Evolutionary conservation across 2,113 vertebrate genomes (phyloP).

Genomic region (Oplegnathus fasciatus): DNA sequence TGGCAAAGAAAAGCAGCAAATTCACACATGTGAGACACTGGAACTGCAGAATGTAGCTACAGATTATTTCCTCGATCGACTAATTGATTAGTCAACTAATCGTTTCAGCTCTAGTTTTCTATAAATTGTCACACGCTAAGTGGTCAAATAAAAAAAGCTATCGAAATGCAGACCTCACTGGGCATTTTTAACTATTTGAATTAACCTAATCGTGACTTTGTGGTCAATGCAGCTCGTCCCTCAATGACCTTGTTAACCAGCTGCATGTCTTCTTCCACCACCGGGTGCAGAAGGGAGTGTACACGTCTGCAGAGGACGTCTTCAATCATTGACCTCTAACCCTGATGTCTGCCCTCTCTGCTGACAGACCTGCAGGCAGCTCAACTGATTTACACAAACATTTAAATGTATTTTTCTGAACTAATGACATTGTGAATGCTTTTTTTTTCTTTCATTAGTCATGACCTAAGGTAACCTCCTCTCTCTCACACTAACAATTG

Average conservation of each 20-base stretch:
- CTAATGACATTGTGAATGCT: background rate
- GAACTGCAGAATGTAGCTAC: background rate
- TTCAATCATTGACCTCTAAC: background rate
- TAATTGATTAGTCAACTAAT: background rate
- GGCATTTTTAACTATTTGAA: background rate
- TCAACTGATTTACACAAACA: background rate
- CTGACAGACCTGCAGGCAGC: no score
- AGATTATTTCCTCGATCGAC: background rate
- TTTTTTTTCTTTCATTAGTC: no score
- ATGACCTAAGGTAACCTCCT: background rate
- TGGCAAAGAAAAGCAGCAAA: background rate
- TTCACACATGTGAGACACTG: no score
- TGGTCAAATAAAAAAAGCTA: background rate
- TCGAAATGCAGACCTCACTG: background rate
- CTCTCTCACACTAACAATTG: background rate
- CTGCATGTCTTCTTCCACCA: background rate
- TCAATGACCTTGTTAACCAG: background rate
- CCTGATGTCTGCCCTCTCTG: background rate
- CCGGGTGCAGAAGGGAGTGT: slow-evolving; percentile 5
- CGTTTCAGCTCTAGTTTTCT: background rate
- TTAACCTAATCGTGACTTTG: background rate
- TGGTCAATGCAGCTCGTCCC: background rate
- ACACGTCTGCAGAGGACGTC: background rate
- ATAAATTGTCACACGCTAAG: background rate
- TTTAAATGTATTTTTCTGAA: background rate